Evolutionary conservation across 2,113 vertebrate genomes (phyloP).

Genomic region (Entosphenus tridentatus): DNA sequence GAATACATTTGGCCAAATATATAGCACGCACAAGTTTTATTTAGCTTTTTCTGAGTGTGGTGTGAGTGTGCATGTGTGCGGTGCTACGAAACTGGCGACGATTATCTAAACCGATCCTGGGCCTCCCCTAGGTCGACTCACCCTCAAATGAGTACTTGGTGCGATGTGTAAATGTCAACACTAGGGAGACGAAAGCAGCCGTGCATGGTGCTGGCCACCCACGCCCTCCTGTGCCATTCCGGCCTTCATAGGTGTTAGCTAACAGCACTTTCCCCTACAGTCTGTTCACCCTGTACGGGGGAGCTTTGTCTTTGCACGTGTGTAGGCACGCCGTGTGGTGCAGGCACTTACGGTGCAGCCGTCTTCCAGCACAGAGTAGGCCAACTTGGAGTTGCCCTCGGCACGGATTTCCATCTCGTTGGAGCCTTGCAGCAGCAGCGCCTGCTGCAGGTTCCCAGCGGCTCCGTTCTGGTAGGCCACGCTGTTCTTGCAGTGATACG

Average conservation of each 20-base stretch:
- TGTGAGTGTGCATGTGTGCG: too few relatives aligned
- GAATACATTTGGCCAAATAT: too few relatives aligned
- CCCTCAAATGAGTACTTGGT: not conserved
- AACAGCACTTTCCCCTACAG: not conserved
- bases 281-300: not conserved
- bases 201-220: too few relatives aligned
- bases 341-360: not conserved
- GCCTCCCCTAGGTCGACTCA: too few relatives aligned
- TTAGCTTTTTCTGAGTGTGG: too few relatives aligned
- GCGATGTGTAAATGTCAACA: not conserved
- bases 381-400: slow-evolving; percentile 3
- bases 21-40: too few relatives aligned
- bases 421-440: slow-evolving; percentile 4
- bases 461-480: not conserved
- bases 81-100: too few relatives aligned
- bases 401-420: slow-evolving; percentile 6
- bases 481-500: slow-evolving; percentile 6
- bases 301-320: not conserved
- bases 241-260: not conserved
- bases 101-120: too few relatives aligned
- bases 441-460: slow-evolving; percentile 1
- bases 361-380: slow-evolving; percentile 3
- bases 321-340: not conserved
- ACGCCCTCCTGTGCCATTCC: not conserved
- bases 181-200: not conserved